A percentile compares a stretch with the other conserved stretches of the same genome.
phyloP scores from a whole-genome alignment of 2,888 invertebrate species.

The Blastobasis adustella region DNA sequence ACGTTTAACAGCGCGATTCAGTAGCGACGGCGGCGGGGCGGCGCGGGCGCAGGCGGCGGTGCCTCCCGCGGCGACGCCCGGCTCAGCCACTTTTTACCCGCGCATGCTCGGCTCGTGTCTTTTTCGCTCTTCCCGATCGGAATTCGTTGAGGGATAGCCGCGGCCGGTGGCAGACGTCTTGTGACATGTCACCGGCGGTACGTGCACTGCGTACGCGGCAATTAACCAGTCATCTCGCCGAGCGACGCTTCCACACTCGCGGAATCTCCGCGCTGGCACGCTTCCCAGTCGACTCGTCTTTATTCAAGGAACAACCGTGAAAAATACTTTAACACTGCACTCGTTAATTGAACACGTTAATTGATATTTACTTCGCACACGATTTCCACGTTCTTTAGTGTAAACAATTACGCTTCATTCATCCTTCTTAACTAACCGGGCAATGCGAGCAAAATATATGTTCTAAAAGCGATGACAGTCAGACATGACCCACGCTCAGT shows the following conservation, averaged over 20 bases:
- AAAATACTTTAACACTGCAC: constrained; percentile 42
- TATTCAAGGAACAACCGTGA: constrained; percentile 61
- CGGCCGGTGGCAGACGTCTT: constrained; percentile 72
- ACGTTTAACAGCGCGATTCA: background rate
- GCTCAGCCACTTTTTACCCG: constrained; percentile 60
- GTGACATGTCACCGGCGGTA: constrained; percentile 66
- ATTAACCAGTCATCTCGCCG: constrained; percentile 62
- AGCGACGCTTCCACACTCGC: constrained; percentile 30
- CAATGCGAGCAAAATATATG: too few species aligned
- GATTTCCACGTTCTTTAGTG: background rate
- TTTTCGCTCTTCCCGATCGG: constrained; percentile 71
- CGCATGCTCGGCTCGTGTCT: constrained; percentile 70
- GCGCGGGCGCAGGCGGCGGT: constrained; percentile 28
- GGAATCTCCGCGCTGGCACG: constrained; percentile 42
- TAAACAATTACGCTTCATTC: background rate
- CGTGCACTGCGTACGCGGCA: constrained; percentile 68
- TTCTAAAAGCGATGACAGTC: too few species aligned
- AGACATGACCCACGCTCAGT: too few species aligned
- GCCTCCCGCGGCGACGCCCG: constrained; percentile 60
- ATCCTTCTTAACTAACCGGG: too few species aligned
- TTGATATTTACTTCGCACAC: background rate
- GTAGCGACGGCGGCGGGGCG: constrained; percentile 21
- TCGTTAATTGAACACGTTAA: constrained; percentile 39
- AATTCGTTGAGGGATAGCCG: constrained; percentile 71
- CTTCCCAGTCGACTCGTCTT: constrained; percentile 45